Conservation (phyloP, 2,797 vertebrate genomes). For the Acridotheres tristis region DNA sequence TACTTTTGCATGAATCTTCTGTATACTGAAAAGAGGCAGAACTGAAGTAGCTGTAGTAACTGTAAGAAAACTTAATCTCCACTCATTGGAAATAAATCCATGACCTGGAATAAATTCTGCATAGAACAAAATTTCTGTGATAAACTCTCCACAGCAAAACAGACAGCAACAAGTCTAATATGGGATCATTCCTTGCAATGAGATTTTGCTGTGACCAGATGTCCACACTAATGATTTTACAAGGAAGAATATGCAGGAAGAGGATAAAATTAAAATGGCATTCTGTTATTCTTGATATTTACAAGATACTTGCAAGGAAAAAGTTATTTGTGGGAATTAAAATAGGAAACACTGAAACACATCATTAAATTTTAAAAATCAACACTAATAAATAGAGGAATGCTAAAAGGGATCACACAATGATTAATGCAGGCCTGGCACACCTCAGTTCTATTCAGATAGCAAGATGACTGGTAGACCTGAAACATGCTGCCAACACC, state of each 20-base stretch:
- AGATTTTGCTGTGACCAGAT: not conserved
- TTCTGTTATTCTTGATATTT: not conserved
- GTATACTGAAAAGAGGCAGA: not conserved
- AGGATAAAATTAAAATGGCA: not conserved
- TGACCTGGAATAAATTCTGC: not conserved
- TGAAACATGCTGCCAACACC: not conserved
- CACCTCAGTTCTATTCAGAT: not conserved
- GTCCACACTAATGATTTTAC: not conserved
- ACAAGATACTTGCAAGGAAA: not conserved
- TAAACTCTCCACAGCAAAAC: not conserved
- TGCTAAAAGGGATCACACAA: not conserved
- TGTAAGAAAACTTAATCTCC: not conserved
- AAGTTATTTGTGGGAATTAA: not conserved
- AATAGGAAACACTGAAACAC: slow-evolving; percentile 2
- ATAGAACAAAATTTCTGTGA: not conserved
- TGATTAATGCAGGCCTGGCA: not conserved
- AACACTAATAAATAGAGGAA: not conserved
- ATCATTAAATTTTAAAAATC: slow-evolving; percentile 15
- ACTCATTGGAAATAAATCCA: not conserved
- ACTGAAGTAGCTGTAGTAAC: not conserved
- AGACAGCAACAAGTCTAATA: not conserved
- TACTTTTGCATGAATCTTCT: not conserved
- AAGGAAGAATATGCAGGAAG: not conserved
- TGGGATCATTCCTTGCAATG: not conserved
- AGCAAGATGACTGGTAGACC: not conserved